Base-by-base conservation (phyloP, 2,797 vertebrate species). In the Pelochelys cantorii region DNA sequence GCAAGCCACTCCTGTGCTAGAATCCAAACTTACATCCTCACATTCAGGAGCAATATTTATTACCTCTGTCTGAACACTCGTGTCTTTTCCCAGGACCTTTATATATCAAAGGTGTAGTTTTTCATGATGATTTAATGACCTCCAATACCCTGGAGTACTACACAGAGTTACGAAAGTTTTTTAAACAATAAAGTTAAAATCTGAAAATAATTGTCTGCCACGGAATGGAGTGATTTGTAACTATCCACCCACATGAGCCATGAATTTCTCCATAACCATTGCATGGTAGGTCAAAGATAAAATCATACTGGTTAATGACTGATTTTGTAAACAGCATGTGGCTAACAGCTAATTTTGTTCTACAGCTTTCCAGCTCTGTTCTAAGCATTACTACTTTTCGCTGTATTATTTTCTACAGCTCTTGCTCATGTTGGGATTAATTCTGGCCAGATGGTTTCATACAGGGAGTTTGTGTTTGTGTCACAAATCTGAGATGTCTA, bases 391-490 rank as follows among this genome's bases (percentile, higher is more conserved):
- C 2, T 89, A 29, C 74, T 92, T 92, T 89, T 8, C n/a, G 86
- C 81, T 9, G 17, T 79, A 25, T 31, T 25, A 20, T 25, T 34
- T 81, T 74, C 84, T 59, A n/a, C 0, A 29, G 14, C 84, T 87
- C 81, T 75, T 53, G 20, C 52, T 78, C 8, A 29, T 84, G 2
- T 20, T 55, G 57, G 20, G 37, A 82, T 89, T 68, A 81, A 81
- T 84, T 91, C 68, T 84, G 71, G 83, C 27, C 56, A 85, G 59
- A 54, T 83, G n/a, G 9, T 81, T 93, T 92, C 82, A 90, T n/a
- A 10, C 7, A 85, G 81, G 85, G 13, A 81, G 3, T 85, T 79
- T 90, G 79, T 82, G 3, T 55, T 11, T 18, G 34, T 15, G 1
- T 59, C 86, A 83, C 5, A 78, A 83, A 80, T 86, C 81, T 88